These are phyloP conservation scores for Bergia sp. DNA, from an alignment of 92 coral and sea anemone genomes.

Conservation along the genomic window DNA sequence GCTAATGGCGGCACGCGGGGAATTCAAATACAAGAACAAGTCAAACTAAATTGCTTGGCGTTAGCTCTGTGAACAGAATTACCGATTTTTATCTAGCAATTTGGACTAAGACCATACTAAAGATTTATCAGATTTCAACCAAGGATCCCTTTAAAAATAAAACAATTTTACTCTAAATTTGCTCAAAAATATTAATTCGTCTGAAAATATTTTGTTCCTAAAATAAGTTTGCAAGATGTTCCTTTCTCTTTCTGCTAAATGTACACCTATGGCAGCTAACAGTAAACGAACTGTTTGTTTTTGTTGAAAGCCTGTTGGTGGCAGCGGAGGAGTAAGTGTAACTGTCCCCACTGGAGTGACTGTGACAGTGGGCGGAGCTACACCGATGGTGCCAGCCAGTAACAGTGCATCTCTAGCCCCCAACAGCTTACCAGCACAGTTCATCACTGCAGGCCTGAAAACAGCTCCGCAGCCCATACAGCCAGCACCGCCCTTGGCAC, in stretches of 20 bases:
- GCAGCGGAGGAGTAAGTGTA: slow-evolving; percentile 70
- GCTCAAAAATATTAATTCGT: neutral
- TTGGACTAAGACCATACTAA: too few species aligned
- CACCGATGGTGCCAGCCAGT: slow-evolving; percentile 83
- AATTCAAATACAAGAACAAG: too few species aligned
- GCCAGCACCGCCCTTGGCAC: slow-evolving; percentile 87
- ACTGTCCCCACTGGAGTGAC: slow-evolving; percentile 87
- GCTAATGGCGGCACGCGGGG: too few species aligned
- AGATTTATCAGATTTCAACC: too few species aligned
- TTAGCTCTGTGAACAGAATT: too few species aligned
- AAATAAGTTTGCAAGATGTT: neutral
- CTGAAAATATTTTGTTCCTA: too few species aligned
- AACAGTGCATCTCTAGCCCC: slow-evolving; percentile 68
- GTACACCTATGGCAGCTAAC: neutral
- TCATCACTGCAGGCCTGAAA: slow-evolving; percentile 89
- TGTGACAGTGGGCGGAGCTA: slow-evolving; percentile 85
- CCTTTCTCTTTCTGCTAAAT: too few species aligned
- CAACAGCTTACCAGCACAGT: slow-evolving; percentile 84
- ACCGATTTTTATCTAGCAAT: too few species aligned
- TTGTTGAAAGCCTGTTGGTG: slow-evolving; percentile 39
- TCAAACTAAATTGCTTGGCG: too few species aligned
- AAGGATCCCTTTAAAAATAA: too few species aligned
- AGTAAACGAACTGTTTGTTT: neutral
- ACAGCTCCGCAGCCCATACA: slow-evolving; percentile 84
- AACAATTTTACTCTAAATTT: too few species aligned